Evolutionary conservation across 2,797 vertebrate species (phyloP).

Genomic region (Lepus townsendii): DNA sequence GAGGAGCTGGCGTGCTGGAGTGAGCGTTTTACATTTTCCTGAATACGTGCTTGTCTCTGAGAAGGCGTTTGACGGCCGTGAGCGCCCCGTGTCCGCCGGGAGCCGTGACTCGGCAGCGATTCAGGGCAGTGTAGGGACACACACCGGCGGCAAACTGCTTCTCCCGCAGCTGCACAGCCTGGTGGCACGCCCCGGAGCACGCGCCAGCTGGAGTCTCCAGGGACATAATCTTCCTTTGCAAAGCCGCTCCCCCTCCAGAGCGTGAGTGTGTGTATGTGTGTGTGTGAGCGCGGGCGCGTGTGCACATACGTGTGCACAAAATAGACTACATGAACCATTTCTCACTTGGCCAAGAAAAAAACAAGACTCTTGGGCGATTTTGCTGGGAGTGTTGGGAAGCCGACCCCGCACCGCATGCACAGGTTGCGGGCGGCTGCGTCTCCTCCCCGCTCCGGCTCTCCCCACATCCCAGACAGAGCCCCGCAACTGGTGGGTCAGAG

Average conservation of each 20-base stretch:
- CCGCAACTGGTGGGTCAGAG: slow-evolving; percentile 74
- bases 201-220: not conserved
- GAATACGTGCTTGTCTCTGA: not conserved
- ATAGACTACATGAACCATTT: slow-evolving; percentile 30
- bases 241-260: not conserved
- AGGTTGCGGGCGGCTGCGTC: slow-evolving; percentile 46
- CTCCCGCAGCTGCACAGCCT: not conserved
- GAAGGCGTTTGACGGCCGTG: not conserved
- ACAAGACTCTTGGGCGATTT: not conserved
- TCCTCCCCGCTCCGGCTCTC: slow-evolving; percentile 14
- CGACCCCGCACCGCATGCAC: not conserved
- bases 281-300: not conserved
- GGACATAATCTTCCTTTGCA: not conserved
- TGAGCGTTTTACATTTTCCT: slow-evolving; percentile 14
- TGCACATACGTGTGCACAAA: not conserved
- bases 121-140: not conserved
- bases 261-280: too few species aligned
- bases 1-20: not conserved
- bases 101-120: not conserved
- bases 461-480: slow-evolving; percentile 63
- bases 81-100: not conserved
- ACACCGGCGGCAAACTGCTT: not conserved
- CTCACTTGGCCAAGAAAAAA: slow-evolving; percentile 54
- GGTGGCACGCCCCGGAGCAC: not conserved
- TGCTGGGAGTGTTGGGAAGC: slow-evolving; percentile 63